Conservation (phyloP, 2,888 invertebrate genomes). For the Xestoiulus laeticollis region DNA sequence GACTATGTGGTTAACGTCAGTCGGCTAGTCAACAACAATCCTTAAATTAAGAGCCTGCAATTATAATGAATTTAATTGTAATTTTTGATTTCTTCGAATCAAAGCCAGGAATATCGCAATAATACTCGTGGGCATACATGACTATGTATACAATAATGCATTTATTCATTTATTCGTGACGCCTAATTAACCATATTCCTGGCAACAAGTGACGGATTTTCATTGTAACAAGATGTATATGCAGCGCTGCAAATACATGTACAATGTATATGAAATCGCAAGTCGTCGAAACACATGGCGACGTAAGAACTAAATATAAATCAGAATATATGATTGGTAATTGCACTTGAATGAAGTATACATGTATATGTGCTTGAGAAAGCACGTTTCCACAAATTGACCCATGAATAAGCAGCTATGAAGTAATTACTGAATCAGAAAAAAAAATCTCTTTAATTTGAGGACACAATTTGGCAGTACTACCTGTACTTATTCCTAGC, state of each 20-base stretch:
- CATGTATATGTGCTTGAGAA: too few species aligned
- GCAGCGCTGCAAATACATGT: not conserved
- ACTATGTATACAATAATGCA: not conserved
- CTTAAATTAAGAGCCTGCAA: not conserved
- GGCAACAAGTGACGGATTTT: not conserved
- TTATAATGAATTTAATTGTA: not conserved
- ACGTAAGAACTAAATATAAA: not conserved
- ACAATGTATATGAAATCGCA: not conserved
- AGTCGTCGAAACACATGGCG: not conserved
- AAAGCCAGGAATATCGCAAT: not conserved
- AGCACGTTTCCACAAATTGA: too few species aligned
- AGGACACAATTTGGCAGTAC: too few species aligned
- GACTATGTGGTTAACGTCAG: not conserved
- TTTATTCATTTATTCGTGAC: not conserved
- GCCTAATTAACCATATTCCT: not conserved
- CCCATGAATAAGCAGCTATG: too few species aligned
- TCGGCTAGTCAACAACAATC: not conserved
- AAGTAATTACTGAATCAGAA: too few species aligned
- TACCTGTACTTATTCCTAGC: too few species aligned
- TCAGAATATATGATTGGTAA: not conserved
- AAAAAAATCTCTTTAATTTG: too few species aligned
- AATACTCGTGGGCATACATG: not conserved
- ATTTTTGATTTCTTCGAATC: not conserved
- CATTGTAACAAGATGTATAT: not conserved
- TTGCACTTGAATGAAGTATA: too few species aligned